Evolutionary conservation across 1,140 invertebrate genomes (phyloP), one percentile per base, ranked within the genome.

Genomic region (Zaprionus capensis): DNA sequence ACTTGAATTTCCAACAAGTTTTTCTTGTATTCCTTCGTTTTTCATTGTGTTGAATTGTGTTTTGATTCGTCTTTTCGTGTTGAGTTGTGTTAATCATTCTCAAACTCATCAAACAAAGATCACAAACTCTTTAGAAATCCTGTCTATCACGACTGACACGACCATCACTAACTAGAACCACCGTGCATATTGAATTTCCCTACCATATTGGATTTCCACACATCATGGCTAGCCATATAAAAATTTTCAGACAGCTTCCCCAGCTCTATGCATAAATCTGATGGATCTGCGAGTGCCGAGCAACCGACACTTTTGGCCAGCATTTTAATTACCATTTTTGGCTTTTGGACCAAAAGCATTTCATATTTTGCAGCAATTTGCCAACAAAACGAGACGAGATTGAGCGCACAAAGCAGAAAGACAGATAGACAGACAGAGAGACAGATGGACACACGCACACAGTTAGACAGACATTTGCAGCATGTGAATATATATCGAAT

Each of bases 251-350:
- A 56, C 64, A 56, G 51, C 53, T 56, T 24, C n/a, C 51, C 34
- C 20, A 24, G 28, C 38, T 17, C 41, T 17, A 46, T 17, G 41
- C 64, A 66, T 57, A 56, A 66, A 66, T 66, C 49, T 36, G 66
- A 71, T 63, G 49, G 38, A 62, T 51, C 63, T 61, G 36, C 44
- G 64, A 58, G 61, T 65, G 58, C 24, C 61, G 53, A 57, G 53
- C 67, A 65, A 64, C 76, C 83, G 56, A 82, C 71, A 72, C 76
- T 82, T 82, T 86, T 77, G 80, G 72, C 76, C 69, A 71, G 67
- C 76, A 78, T 85, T 87, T 86, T 86, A 88, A 86, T 86, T 88
- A 86, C 83, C 80, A 86, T 86, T 86, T 65, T 56, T 74, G 63
- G 55, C 68, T 66, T 71, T 66, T 12, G 38, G 58, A 22, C 24